These are phyloP conservation scores for Diuraphis noxia DNA, from an alignment of 1,140 invertebrate species.

Conservation along the genomic window DNA sequence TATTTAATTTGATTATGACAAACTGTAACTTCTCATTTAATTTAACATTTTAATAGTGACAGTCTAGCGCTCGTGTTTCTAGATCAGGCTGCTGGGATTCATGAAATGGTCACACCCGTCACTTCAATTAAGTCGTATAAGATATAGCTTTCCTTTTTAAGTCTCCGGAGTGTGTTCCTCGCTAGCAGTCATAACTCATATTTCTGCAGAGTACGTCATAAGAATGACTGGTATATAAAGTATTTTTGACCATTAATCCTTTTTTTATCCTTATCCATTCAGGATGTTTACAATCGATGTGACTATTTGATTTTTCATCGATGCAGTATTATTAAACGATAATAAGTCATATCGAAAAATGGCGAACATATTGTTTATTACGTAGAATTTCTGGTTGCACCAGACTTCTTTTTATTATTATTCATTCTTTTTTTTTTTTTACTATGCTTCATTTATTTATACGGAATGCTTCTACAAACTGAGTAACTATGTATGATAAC, in stretches of 20 bases:
- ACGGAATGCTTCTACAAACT: not conserved
- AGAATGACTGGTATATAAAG: not conserved
- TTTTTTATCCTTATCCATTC: not conserved
- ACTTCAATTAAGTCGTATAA: constrained; percentile 5
- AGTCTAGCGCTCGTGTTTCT: not conserved
- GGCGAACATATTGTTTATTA: not conserved
- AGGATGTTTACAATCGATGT: not conserved
- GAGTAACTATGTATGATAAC: not conserved
- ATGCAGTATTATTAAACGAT: not conserved
- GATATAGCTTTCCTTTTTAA: not conserved
- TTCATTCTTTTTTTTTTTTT: not conserved
- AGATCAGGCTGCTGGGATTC: not conserved
- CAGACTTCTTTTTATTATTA: not conserved
- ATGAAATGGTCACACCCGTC: not conserved
- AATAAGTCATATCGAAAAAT: not conserved
- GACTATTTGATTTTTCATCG: not conserved
- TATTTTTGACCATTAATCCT: not conserved
- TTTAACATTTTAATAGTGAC: constrained; percentile 13
- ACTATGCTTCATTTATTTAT: not conserved
- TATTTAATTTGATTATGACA: constrained; percentile 5
- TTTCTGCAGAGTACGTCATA: not conserved
- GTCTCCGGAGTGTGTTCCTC: not conserved
- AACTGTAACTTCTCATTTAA: not conserved
- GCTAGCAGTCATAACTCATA: not conserved
- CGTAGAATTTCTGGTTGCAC: not conserved